Evolutionary conservation across 1,140 invertebrate genomes (phyloP).

Genomic region (Cydia strobilella): DNA sequence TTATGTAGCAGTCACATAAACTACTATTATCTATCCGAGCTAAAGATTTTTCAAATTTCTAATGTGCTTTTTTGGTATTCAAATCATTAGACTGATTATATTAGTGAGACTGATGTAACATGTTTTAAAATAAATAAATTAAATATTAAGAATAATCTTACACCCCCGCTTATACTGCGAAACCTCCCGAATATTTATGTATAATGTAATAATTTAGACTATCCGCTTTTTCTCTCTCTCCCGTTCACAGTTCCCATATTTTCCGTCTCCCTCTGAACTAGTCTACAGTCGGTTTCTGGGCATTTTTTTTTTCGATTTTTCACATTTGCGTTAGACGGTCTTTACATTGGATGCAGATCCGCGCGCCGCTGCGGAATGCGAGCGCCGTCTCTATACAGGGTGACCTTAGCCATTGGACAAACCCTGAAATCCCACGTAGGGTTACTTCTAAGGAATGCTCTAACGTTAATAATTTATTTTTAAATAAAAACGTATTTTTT

Average conservation of each 20-base stretch:
- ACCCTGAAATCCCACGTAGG: no score
- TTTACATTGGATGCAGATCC: no score
- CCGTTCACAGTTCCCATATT: conserved; percentile 26
- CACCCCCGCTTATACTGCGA: conserved; percentile 43
- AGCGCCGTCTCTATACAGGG: no score
- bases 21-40: no score
- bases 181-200: conserved; percentile 63
- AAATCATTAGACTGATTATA: no score
- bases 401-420: no score
- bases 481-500: no score
- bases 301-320: conserved; percentile 61
- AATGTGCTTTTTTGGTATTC: no score
- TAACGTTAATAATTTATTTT: no score
- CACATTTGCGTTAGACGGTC: conserved; percentile 44
- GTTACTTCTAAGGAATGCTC: no score
- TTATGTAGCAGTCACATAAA: no score
- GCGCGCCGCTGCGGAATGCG: background rate
- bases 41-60: no score
- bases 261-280: conserved; percentile 49
- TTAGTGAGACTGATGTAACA: background rate
- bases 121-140: background rate
- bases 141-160: conserved; percentile 37
- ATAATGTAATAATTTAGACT: conserved; percentile 71
- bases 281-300: conserved; percentile 43
- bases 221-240: conserved; percentile 46